Percentiles rank a stretch among this genome's conserved stretches.
Conservation (phyloP, 2,113 vertebrate genomes). For the Sturnira hondurensis region DNA sequence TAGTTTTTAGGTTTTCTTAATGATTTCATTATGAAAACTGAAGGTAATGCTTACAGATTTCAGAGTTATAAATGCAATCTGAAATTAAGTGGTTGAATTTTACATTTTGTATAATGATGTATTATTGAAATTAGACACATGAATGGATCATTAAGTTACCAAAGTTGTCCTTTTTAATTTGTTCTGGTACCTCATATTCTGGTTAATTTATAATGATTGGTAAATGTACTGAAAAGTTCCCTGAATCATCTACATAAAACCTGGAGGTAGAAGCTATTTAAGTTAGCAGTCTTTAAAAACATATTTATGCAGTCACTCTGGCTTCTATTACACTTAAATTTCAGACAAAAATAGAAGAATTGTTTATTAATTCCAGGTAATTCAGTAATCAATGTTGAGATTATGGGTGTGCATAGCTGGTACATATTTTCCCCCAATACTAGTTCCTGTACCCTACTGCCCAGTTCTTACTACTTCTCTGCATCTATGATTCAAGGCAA, state of each 20-base stretch:
- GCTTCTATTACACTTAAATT: neutral
- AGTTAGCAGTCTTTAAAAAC: neutral
- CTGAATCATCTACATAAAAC: conserved; percentile 15
- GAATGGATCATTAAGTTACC: conserved; percentile 49
- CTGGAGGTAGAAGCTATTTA: conserved; percentile 17
- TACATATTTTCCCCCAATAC: neutral
- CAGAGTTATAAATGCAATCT: conserved; percentile 1
- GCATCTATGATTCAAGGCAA: conserved; percentile 10
- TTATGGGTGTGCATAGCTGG: neutral
- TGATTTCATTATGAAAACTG: conserved; percentile 7
- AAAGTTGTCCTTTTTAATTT: conserved; percentile 46
- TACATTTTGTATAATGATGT: conserved; percentile 47
- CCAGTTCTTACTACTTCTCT: neutral
- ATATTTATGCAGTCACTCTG: neutral
- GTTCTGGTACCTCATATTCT: conserved; percentile 1
- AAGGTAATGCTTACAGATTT: conserved; percentile 36
- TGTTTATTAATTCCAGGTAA: neutral
- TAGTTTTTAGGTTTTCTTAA: neutral
- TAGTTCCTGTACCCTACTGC: neutral
- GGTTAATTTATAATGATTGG: conserved; percentile 40
- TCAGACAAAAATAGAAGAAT: neutral
- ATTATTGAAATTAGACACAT: conserved; percentile 44
- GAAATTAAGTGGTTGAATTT: conserved; percentile 31
- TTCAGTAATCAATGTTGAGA: neutral
- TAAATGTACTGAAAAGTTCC: conserved; percentile 35